Evolutionary conservation across 2,113 vertebrate species (phyloP), one percentile per base, ranked within the genome.

Genomic region (Galeopterus variegatus): DNA sequence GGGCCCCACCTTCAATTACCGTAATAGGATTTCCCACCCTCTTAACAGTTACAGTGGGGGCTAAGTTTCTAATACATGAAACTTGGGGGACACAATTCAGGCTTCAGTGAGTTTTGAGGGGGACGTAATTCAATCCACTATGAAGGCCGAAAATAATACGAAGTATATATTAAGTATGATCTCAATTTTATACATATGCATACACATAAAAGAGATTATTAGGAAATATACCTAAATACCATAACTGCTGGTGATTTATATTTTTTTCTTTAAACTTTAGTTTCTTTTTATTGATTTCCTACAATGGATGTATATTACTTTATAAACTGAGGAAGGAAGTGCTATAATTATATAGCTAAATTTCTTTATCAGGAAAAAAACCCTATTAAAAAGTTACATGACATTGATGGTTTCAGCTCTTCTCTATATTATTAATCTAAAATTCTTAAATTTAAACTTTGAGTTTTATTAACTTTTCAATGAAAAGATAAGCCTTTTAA

Each of bases 281-380:
- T 80, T 93, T 86, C 8, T 72, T 41, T 85, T 64, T 73, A 31
- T 67, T 58, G 36, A 31, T 67, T 90, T 84, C 23, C 24, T 67
- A 73, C 0, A 12, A 8, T 62, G 75, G 56, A 31, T 8, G 17
- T 50, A 21, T 12, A 24, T 18, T 72, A 31, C 36, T 67, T 82
- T 75, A 52, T 73, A 54, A 93, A 45, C 36, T 52, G 5, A 45
- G 4, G 12, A 1, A 28, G n/a, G 79, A 17, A 48, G 33, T 19
- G 48, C 21, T 93, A 1, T 31, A 82, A 54, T 62, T 76, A 33
- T 17, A 33, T 33, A 69, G 45, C n/a, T 80, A 72, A 73, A 85
- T 67, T 88, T 83, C 92, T 67, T 54, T 23, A 41, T 92, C 56
- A 80, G 83, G 28, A 80, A 92, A 90, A 89, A 82, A 48, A 31